Base-by-base conservation (phyloP, 2,113 vertebrate species). In the Solenodon paradoxus region DNA sequence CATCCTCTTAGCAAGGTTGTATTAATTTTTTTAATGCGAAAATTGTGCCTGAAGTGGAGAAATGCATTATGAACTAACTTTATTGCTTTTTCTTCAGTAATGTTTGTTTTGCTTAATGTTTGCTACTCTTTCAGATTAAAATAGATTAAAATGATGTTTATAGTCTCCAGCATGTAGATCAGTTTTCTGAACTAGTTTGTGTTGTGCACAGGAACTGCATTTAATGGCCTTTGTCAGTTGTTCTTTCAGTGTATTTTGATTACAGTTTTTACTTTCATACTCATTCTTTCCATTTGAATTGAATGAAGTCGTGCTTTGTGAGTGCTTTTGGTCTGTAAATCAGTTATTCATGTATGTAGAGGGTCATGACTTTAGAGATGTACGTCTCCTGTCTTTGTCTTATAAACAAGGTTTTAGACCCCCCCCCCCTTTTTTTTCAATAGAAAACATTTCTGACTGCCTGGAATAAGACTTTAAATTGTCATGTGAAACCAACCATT, bases 91-190 rank as follows among this genome's bases (percentile, higher is more conserved):
- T 80, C 40, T 49, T 26, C 75, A 63, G 10, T 74, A 53, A 16
- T 40, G 61, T 61, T 93, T 94, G 35, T 86, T 93, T 64, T 96
- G 82, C 53, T 38, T 51, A 38, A 11, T 88, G 49, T 80, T 97
- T 85, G 42, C 47, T 64, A 74, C 35, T 85, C 8, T 92, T 71
- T 92, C 53, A 79, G 38, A 64, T 69, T 81, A 51, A 80, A 75
- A 40, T 63, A 53, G 35, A n/a, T 91, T n/a, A 42, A 91, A 77
- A 85, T 49, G 40, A 9, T 77, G 40, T 77, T 95, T 87, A 49
- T 66, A 55, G 24, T 80, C 75, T 96, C 19, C 75, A 64, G 47
- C 38, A 80, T 28, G 7, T 45, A 75, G 61, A 78, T 40, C 35
- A 71, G 68, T 63, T 96, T 91, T 83, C 68, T 49, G 32, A 90